These are phyloP conservation scores for Danio kyathit DNA, from an alignment of 2,797 vertebrate genomes.

Conservation along the genomic window DNA sequence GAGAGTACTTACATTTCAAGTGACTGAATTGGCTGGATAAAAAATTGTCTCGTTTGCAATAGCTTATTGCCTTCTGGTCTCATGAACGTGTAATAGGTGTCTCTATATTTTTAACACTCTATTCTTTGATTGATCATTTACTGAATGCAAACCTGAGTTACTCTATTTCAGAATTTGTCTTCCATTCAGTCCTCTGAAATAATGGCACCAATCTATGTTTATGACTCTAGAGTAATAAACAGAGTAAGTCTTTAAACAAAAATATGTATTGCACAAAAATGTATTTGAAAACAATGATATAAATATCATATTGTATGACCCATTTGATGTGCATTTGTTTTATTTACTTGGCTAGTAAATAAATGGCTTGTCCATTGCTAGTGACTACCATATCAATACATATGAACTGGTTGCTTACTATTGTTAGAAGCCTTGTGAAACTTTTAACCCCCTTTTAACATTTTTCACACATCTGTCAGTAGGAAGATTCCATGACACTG, in stretches of 20 bases:
- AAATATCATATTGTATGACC: background rate
- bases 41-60: constrained; percentile 46
- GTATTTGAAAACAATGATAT: background rate
- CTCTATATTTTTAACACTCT: constrained; percentile 46
- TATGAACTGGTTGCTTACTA: constrained; percentile 21
- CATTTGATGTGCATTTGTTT: background rate
- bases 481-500: constrained; percentile 51
- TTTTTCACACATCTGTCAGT: constrained; percentile 61
- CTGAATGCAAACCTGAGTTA: constrained; percentile 14
- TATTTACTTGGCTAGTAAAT: background rate
- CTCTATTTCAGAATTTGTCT: constrained; percentile 14
- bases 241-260: background rate
- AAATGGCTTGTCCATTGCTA: background rate
- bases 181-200: background rate
- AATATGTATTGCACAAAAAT: background rate
- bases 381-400: constrained; percentile 19
- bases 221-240: background rate
- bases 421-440: constrained; percentile 49
- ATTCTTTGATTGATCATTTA: constrained; percentile 29
- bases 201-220: background rate
- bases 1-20: constrained; percentile 43
- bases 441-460: constrained; percentile 57
- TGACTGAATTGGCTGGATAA: constrained; percentile 50
- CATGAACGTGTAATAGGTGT: constrained; percentile 19
- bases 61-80: constrained; percentile 25